phyloP scores from a whole-genome alignment of 2,797 vertebrate species.

The Streptopelia turtur region DNA sequence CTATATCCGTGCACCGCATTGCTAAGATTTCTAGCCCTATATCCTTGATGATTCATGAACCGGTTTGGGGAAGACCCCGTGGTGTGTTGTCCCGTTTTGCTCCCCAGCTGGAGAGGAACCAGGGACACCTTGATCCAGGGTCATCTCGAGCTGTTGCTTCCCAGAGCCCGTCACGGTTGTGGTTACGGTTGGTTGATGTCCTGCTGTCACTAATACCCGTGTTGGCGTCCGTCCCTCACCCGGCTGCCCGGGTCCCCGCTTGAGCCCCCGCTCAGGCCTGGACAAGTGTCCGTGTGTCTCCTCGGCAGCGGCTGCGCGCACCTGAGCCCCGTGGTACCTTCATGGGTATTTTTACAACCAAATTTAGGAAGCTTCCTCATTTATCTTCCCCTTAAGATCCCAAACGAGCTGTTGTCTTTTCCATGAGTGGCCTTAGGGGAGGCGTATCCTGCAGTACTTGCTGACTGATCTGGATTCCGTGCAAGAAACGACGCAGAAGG shows the following conservation, averaged over 20 bases:
- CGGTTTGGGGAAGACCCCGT: neutral
- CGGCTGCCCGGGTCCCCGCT: neutral
- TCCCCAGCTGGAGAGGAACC: neutral
- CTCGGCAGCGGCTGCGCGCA: neutral
- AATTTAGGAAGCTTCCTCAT: conserved; percentile 9
- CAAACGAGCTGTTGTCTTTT: neutral
- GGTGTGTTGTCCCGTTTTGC: fast-evolving
- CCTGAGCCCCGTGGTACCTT: neutral
- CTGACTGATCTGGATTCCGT: conserved; percentile 15
- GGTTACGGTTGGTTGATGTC: neutral
- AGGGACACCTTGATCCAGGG: neutral
- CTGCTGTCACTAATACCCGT: neutral
- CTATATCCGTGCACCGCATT: fast-evolving
- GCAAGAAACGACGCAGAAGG: neutral
- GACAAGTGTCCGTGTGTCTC: fast-evolving
- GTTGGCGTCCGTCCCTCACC: neutral
- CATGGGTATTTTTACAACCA: neutral
- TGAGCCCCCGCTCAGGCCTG: neutral
- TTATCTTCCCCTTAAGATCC: conserved; percentile 15
- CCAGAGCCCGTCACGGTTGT: fast-evolving
- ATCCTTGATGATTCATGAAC: neutral
- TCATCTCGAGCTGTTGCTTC: fast-evolving
- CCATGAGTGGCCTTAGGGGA: neutral
- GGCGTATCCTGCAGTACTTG: neutral
- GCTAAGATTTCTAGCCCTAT: neutral